Evolutionary conservation across 2,797 vertebrate genomes (phyloP).

Genomic region (Naso thynnoides): DNA sequence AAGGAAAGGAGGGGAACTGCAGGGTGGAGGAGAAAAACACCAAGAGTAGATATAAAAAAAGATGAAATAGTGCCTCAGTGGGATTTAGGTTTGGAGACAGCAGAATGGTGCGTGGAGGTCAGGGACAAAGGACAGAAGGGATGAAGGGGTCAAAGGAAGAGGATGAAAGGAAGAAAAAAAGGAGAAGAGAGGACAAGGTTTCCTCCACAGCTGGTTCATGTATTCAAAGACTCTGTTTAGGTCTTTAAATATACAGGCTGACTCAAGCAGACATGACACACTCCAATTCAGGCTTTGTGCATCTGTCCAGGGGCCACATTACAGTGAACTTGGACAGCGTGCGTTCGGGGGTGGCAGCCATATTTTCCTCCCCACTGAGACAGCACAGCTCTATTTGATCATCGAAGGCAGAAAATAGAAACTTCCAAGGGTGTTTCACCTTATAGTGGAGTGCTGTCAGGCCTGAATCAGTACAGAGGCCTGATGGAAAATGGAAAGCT

Average conservation of each 20-base stretch:
- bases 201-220: slow-evolving; percentile 63
- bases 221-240: slow-evolving; percentile 46
- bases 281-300: slow-evolving; percentile 16
- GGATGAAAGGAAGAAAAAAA: slow-evolving; percentile 3
- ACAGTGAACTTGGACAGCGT: slow-evolving; percentile 46
- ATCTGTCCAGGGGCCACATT: slow-evolving; percentile 46
- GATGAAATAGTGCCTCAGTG: slow-evolving; percentile 10
- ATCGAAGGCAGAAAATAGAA: slow-evolving; percentile 39
- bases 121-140: not conserved
- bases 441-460: slow-evolving; percentile 54
- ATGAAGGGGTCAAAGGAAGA: slow-evolving; percentile 4
- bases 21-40: slow-evolving; percentile 24
- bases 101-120: slow-evolving; percentile 12
- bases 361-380: slow-evolving; percentile 33
- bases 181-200: slow-evolving; percentile 8
- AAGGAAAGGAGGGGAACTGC: slow-evolving; percentile 23
- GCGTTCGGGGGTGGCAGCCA: slow-evolving; percentile 13
- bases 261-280: slow-evolving; percentile 49
- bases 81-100: slow-evolving; percentile 33
- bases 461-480: slow-evolving; percentile 18
- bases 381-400: slow-evolving; percentile 44
- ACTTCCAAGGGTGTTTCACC: slow-evolving; percentile 48
- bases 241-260: slow-evolving; percentile 43
- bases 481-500: slow-evolving; percentile 50
- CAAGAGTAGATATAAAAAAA: slow-evolving; percentile 45